Evolutionary conservation across 2,888 invertebrate species (phyloP).

Genomic region (Drosophila sordidula): DNA sequence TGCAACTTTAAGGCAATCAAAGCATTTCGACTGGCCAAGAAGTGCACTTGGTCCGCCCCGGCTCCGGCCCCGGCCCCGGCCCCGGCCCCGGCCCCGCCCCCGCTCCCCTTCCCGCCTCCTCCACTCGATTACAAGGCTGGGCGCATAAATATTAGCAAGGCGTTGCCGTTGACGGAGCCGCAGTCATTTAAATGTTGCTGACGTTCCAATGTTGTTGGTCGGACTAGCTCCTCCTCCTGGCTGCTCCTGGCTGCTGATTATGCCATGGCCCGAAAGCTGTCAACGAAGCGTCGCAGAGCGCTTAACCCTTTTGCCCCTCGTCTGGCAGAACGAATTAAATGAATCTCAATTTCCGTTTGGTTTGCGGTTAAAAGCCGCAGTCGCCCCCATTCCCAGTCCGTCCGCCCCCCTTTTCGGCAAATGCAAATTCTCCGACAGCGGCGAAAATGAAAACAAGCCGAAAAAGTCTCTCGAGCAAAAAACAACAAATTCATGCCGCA

Average conservation of each 20-base stretch:
- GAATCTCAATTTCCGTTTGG: slow-evolving; percentile 82
- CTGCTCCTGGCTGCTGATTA: slow-evolving; percentile 43
- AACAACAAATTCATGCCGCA: slow-evolving; percentile 46
- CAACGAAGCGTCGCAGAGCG: slow-evolving; percentile 38
- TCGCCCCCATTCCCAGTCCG: slow-evolving; percentile 19
- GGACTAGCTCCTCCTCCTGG: neutral
- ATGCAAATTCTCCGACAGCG: slow-evolving; percentile 65
- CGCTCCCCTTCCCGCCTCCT: slow-evolving; percentile 18
- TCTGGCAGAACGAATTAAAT: slow-evolving; percentile 76
- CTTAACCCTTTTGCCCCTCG: slow-evolving; percentile 50
- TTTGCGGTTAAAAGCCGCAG: slow-evolving; percentile 80
- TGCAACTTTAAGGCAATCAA: slow-evolving; percentile 57
- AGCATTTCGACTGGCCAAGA: slow-evolving; percentile 53
- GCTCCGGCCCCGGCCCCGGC: slow-evolving; percentile 4
- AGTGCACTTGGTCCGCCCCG: slow-evolving; percentile 43
- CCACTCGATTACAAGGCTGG: slow-evolving; percentile 59
- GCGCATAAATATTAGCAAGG: slow-evolving; percentile 76
- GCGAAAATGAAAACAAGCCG: slow-evolving; percentile 72
- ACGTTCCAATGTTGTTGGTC: slow-evolving; percentile 31
- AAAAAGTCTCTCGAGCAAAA: slow-evolving; percentile 50
- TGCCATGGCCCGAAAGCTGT: slow-evolving; percentile 50
- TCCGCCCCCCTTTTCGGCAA: slow-evolving; percentile 28
- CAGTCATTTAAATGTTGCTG: slow-evolving; percentile 75
- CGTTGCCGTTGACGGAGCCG: slow-evolving; percentile 63
- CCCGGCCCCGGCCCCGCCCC: slow-evolving; percentile 11